A percentile compares a stretch with the other conserved stretches of the same genome.
Conservation (phyloP, 2,113 vertebrate species). For the Pluvianellus socialis region DNA sequence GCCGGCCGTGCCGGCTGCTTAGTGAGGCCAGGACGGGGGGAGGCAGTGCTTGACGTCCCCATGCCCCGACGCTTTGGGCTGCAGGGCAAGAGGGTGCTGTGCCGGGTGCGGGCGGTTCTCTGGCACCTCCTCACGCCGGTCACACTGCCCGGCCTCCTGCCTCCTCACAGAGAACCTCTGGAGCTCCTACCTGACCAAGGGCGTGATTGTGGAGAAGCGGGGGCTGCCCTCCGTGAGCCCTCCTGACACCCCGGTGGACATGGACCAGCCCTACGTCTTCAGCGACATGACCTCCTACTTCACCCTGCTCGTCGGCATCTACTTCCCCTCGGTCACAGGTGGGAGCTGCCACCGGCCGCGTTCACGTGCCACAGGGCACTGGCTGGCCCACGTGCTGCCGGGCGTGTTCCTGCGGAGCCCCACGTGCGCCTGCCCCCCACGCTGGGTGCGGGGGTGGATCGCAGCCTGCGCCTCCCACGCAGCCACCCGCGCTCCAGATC, state of each 20-base stretch:
- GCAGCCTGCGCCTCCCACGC: constrained; percentile 24
- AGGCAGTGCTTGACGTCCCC: background rate
- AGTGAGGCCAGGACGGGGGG: background rate
- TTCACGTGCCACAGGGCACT: background rate
- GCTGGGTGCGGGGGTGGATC: background rate
- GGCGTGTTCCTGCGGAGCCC: background rate
- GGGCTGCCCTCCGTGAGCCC: constrained; percentile 71
- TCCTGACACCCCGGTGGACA: constrained; percentile 71
- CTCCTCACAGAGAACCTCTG: constrained; percentile 88
- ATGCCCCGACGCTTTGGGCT: background rate
- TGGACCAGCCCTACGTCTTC: constrained; percentile 90
- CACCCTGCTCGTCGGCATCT: constrained; percentile 95
- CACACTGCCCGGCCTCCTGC: background rate
- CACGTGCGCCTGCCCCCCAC: background rate
- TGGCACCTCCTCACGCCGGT: background rate
- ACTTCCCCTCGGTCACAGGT: constrained; percentile 99
- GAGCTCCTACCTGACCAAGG: constrained; percentile 89
- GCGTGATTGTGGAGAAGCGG: constrained; percentile 81
- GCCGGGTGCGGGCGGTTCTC: accelerated
- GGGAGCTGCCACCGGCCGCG: background rate
- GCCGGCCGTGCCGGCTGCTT: no score
- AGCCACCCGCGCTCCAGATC: constrained; percentile 19
- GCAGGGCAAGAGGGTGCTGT: background rate
- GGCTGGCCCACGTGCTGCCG: background rate
- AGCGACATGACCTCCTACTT: constrained; percentile 96